phyloP scores from a whole-genome alignment of 23 tunicate genomes.

The Halocynthia roretzi region DNA sequence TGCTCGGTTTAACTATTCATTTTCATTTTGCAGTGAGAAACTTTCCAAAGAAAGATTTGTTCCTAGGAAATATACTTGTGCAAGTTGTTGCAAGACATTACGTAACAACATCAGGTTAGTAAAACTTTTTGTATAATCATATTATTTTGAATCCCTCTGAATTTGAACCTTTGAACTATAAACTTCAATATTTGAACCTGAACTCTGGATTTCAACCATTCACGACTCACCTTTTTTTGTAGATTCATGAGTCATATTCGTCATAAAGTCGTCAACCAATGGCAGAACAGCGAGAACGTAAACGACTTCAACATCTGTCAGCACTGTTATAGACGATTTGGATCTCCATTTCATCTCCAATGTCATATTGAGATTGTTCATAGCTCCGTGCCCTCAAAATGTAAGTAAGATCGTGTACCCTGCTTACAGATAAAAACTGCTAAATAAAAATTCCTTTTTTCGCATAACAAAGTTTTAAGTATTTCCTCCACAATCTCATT shows the following conservation, averaged over 20 bases:
- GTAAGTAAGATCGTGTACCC: constrained; percentile 26
- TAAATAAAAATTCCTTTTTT: too few relatives aligned
- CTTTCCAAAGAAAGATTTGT: not conserved
- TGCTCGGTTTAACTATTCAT: not conserved
- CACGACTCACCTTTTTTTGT: not conserved
- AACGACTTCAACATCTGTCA: constrained; percentile 57
- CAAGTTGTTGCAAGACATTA: constrained; percentile 64
- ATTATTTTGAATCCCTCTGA: too few relatives aligned
- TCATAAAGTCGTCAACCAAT: constrained; percentile 62
- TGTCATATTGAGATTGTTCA: constrained; percentile 85
- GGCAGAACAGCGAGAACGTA: constrained; percentile 46
- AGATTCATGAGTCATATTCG: constrained; percentile 90
- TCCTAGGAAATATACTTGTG: constrained; percentile 39
- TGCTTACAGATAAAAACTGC: too few relatives aligned
- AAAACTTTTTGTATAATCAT: not conserved
- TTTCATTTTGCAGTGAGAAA: constrained; percentile 25
- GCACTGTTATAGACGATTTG: constrained; percentile 65
- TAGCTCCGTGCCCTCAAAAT: constrained; percentile 58
- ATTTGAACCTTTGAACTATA: too few relatives aligned
- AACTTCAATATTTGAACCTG: too few relatives aligned
- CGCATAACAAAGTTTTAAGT: too few relatives aligned
- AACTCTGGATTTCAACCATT: too few relatives aligned
- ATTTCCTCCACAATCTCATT: too few relatives aligned
- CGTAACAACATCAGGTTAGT: constrained; percentile 60
- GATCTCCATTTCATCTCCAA: constrained; percentile 72